These are phyloP conservation scores for Zoanthus sociatus DNA, from an alignment of 92 coral and sea anemone species.

Conservation along the genomic window DNA sequence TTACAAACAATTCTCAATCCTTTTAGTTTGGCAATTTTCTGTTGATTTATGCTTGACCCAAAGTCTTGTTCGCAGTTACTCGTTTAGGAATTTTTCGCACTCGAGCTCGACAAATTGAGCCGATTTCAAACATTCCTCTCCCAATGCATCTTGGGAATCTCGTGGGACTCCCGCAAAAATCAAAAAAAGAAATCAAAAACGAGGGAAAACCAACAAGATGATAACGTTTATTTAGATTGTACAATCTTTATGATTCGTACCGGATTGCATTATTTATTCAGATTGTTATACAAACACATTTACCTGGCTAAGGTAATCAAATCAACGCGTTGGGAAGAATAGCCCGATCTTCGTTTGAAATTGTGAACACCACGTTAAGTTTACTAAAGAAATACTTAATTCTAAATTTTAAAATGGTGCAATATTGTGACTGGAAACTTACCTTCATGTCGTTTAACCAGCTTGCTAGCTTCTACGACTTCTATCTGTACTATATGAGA, in stretches of 20 bases:
- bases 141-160: slow-evolving; percentile 40
- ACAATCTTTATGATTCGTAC: neutral
- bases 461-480: neutral
- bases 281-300: neutral
- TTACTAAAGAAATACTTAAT: neutral
- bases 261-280: neutral
- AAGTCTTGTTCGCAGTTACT: slow-evolving; percentile 17
- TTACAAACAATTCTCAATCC: slow-evolving; percentile 24
- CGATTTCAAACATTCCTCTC: slow-evolving; percentile 12
- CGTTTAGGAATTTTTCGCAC: slow-evolving; percentile 20
- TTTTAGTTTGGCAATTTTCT: slow-evolving; percentile 34
- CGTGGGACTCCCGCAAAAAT: slow-evolving; percentile 19
- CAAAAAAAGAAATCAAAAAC: neutral
- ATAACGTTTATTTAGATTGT: neutral
- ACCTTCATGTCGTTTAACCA: neutral
- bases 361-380: neutral
- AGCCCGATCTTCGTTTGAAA: neutral
- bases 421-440: neutral
- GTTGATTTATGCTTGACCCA: slow-evolving; percentile 8
- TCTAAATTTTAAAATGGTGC: neutral
- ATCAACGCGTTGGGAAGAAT: slow-evolving; percentile 30
- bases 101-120: neutral
- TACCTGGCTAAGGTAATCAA: neutral
- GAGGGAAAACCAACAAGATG: neutral
- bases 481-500: no score